Percentiles rank a stretch among this genome's conserved stretches.
Evolutionary conservation across 2,888 invertebrate genomes (phyloP).

Genomic region (Agonopterix heracliana): DNA sequence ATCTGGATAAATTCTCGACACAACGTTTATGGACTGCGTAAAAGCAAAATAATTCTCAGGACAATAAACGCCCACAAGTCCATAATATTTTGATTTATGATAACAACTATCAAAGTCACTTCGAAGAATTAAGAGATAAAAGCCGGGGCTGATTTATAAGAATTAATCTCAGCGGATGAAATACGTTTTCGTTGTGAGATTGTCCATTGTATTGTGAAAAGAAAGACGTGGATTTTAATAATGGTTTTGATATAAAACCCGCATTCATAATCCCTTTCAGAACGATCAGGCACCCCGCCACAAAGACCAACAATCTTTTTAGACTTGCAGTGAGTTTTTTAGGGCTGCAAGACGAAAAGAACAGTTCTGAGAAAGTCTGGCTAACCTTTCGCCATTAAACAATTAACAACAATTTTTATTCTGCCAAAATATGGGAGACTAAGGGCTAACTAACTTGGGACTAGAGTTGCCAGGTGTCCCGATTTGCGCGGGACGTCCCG

Average conservation of each 20-base stretch:
- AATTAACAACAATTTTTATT: no score
- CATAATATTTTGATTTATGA: slow-evolving; percentile 9
- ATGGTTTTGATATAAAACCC: not conserved
- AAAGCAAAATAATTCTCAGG: not conserved
- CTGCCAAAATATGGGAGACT: no score
- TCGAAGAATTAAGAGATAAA: slow-evolving; percentile 13
- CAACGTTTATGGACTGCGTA: not conserved
- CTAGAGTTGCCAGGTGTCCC: no score
- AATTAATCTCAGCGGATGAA: not conserved
- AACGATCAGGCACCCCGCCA: no score
- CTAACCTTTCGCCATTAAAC: no score
- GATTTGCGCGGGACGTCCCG: no score
- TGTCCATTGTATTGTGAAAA: not conserved
- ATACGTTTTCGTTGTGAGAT: not conserved
- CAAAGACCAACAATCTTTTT: no score
- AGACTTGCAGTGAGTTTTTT: no score
- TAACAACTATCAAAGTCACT: slow-evolving; percentile 1
- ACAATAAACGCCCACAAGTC: slow-evolving; percentile 11
- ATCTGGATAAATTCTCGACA: slow-evolving; percentile 1
- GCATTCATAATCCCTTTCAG: not conserved
- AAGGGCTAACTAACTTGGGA: no score
- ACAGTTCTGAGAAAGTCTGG: no score
- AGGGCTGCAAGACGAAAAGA: no score
- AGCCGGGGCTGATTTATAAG: slow-evolving; percentile 7
- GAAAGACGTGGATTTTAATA: not conserved